phyloP scores from a whole-genome alignment of 2,888 invertebrate species.

The Plagiodera versicolora region DNA sequence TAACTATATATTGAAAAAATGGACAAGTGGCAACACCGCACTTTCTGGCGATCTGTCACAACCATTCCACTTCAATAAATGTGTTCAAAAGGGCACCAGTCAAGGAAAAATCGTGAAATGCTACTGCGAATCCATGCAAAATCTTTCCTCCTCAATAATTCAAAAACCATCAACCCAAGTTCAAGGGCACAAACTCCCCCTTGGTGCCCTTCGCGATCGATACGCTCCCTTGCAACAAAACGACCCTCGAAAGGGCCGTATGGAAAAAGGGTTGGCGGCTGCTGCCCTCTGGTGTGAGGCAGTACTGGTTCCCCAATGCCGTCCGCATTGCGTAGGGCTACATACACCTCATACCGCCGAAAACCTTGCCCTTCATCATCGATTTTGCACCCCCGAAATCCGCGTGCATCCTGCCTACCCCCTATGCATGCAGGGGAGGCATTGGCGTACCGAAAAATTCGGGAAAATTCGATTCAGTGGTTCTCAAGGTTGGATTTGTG shows the following conservation, averaged over 20 bases:
- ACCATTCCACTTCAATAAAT: too few relatives aligned
- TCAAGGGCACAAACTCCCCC: background rate
- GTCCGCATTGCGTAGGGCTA: slow-evolving; percentile 42
- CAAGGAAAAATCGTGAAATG: too few relatives aligned
- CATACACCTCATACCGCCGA: slow-evolving; percentile 13
- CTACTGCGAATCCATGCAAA: too few relatives aligned
- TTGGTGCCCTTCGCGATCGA: slow-evolving; percentile 7
- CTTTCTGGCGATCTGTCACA: too few relatives aligned
- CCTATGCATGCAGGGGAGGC: background rate
- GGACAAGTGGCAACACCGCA: too few relatives aligned
- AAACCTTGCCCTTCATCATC: background rate
- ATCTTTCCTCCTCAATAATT: too few relatives aligned
- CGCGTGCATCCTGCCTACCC: background rate
- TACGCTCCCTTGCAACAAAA: slow-evolving; percentile 18
- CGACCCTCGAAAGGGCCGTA: slow-evolving; percentile 28
- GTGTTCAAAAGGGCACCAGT: too few relatives aligned
- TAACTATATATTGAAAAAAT: too few relatives aligned
- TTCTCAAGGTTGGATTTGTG: slow-evolving; percentile 22
- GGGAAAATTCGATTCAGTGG: background rate
- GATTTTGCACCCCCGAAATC: background rate
- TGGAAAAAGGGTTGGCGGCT: slow-evolving; percentile 27
- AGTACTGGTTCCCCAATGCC: slow-evolving; percentile 28
- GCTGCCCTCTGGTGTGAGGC: slow-evolving; percentile 6
- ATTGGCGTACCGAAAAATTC: background rate
- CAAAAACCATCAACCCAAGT: background rate